Conservation (phyloP, 2,888 invertebrate species). For the Antitype chi region DNA sequence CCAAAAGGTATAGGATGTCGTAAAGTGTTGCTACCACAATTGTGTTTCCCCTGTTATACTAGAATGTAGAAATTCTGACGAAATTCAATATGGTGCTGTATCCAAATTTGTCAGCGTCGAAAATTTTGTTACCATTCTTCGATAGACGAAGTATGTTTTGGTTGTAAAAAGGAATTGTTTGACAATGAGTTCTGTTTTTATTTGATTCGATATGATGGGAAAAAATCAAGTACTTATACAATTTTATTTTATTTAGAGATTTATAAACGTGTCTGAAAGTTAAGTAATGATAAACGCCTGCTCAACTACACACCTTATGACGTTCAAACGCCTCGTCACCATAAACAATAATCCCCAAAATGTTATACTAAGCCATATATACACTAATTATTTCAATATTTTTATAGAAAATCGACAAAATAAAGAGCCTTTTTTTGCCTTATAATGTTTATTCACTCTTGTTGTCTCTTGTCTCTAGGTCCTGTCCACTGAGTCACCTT, state of each 20-base stretch:
- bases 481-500: too few species aligned
- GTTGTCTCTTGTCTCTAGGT: too few species aligned
- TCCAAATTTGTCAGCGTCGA: conserved; percentile 52
- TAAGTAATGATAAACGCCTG: background rate
- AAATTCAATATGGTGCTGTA: conserved; percentile 64
- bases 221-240: background rate
- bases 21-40: conserved; percentile 62
- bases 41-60: conserved; percentile 49
- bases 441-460: too few species aligned
- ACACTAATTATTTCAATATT: background rate
- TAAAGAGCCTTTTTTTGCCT: too few species aligned
- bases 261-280: background rate
- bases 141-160: conserved; percentile 11
- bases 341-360: too few species aligned
- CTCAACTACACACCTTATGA: background rate
- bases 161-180: conserved; percentile 44
- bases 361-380: background rate
- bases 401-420: too few species aligned
- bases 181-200: background rate
- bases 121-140: conserved; percentile 47
- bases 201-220: background rate
- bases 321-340: background rate
- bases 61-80: conserved; percentile 49
- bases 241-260: background rate
- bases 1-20: conserved; percentile 58